A percentile compares a stretch with the other conserved stretches of the same genome.
phyloP scores from a whole-genome alignment of 2,797 vertebrate genomes.

The Cuculus canorus region DNA sequence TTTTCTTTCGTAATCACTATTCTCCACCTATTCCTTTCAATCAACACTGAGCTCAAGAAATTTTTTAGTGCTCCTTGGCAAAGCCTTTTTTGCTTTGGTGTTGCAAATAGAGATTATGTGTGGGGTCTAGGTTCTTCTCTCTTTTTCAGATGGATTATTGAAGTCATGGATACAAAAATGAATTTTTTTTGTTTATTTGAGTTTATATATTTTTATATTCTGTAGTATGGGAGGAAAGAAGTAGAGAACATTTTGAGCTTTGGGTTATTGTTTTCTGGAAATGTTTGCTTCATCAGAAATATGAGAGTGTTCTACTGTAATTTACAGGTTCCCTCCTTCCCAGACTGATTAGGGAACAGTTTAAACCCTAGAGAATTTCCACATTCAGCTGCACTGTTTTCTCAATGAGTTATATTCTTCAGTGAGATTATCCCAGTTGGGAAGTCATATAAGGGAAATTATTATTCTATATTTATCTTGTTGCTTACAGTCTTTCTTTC shows the following conservation, averaged over 20 bases:
- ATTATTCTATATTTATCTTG: background rate
- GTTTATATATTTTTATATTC: background rate
- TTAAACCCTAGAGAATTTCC: background rate
- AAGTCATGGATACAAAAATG: background rate
- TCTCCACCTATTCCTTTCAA: background rate
- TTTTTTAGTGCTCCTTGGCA: background rate
- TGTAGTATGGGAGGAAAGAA: background rate
- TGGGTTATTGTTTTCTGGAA: background rate
- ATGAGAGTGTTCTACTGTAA: background rate
- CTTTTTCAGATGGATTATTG: background rate
- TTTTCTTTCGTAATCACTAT: background rate
- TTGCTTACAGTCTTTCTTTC: background rate
- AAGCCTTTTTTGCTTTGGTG: background rate
- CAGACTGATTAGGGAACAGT: background rate
- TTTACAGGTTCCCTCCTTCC: background rate
- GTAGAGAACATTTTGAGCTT: background rate
- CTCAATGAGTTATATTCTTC: background rate
- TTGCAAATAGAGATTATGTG: background rate
- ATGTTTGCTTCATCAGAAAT: background rate
- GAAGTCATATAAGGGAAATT: background rate
- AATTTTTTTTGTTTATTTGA: background rate
- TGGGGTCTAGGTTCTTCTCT: background rate
- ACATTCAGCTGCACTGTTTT: background rate
- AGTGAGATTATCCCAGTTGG: background rate
- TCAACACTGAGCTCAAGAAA: background rate